These are phyloP conservation scores for Hyppa rectilinea DNA, from an alignment of 2,888 invertebrate genomes.

Conservation along the genomic window DNA sequence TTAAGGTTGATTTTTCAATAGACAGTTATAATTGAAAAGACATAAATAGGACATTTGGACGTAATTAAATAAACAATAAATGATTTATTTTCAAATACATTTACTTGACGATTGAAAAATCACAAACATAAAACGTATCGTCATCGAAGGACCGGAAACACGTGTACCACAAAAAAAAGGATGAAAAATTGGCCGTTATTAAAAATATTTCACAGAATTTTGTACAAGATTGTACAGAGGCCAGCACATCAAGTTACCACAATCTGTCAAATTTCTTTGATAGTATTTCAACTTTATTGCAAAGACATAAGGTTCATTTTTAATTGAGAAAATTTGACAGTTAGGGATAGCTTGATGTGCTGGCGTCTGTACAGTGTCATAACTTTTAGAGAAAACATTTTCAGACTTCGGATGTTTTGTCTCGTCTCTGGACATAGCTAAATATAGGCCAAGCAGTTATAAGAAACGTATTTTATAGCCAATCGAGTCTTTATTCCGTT, in stretches of 20 bases:
- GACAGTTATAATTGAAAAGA: background rate
- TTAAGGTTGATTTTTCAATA: background rate
- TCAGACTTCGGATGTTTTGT: background rate
- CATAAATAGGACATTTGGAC: background rate
- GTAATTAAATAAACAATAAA: too few species aligned
- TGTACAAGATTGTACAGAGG: background rate
- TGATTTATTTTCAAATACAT: too few species aligned
- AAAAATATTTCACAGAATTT: background rate
- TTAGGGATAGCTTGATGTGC: too few species aligned
- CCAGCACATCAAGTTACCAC: too few species aligned
- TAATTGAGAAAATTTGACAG: too few species aligned
- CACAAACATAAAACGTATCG: too few species aligned
- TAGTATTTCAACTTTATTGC: too few species aligned
- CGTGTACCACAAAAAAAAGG: too few species aligned
- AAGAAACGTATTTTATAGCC: conserved; percentile 45
- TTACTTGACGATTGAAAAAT: background rate
- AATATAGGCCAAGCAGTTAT: conserved; percentile 9
- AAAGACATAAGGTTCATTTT: too few species aligned
- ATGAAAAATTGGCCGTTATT: background rate
- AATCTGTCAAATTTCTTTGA: too few species aligned
- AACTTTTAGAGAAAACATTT: background rate
- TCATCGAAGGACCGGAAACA: too few species aligned
- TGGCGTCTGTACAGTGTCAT: background rate
- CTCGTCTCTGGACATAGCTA: background rate
- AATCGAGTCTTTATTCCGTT: conserved; percentile 50